These are phyloP conservation scores for Cataglyphis altisquamis DNA, from an alignment of 2,888 invertebrate genomes.

Conservation along the genomic window DNA sequence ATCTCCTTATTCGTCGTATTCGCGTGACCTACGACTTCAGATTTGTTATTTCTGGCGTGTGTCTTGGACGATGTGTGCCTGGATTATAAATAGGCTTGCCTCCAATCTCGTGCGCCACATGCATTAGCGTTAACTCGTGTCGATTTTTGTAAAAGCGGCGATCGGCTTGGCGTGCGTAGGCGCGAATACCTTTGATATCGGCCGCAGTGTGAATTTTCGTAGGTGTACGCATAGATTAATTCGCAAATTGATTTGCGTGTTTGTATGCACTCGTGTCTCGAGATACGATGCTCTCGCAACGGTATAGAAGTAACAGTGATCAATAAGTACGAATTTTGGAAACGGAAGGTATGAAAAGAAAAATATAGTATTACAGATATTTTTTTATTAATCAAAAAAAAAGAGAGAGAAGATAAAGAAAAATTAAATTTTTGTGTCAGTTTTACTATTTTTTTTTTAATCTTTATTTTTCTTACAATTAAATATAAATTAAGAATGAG, in stretches of 20 bases:
- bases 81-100: constrained; percentile 55
- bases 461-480: not conserved
- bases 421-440: not conserved
- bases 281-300: not conserved
- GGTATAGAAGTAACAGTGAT: not conserved
- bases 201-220: constrained; percentile 51
- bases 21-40: constrained; percentile 52
- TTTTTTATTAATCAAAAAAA: not conserved
- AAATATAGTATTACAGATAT: not conserved
- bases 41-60: constrained; percentile 59
- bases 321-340: not conserved
- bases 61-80: constrained; percentile 38
- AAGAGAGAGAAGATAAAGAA: not conserved
- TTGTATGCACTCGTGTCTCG: not conserved
- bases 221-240: constrained; percentile 43
- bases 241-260: constrained; percentile 28
- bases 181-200: constrained; percentile 46
- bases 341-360: not conserved
- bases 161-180: constrained; percentile 33
- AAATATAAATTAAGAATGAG: not conserved
- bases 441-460: not conserved
- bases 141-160: constrained; percentile 52
- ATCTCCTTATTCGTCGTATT: constrained; percentile 40
- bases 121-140: constrained; percentile 50
- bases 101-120: constrained; percentile 48